Evolutionary conservation across 2,888 invertebrate genomes (phyloP).

Genomic region (Halictus ligatus): DNA sequence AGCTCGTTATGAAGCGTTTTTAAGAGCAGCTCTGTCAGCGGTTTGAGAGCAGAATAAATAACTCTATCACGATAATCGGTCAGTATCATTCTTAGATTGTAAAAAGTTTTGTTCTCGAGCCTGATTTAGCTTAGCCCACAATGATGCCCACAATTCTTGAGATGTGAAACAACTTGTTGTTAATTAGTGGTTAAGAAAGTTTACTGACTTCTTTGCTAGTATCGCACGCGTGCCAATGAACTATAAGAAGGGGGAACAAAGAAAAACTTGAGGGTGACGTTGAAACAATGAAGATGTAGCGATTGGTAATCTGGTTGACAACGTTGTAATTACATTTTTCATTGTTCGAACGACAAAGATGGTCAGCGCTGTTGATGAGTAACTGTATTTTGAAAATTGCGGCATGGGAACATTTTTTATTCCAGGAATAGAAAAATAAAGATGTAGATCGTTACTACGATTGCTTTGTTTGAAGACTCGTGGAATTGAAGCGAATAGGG

Average conservation of each 20-base stretch:
- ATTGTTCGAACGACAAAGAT: not conserved
- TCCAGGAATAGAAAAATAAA: not conserved
- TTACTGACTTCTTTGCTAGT: not conserved
- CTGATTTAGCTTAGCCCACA: too few relatives aligned
- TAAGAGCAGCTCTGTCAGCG: not conserved
- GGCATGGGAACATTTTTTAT: not conserved
- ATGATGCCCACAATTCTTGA: not conserved
- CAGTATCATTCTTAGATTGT: not conserved
- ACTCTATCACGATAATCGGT: not conserved
- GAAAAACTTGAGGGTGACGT: not conserved
- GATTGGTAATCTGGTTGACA: constrained; percentile 1
- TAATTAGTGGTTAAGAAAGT: not conserved
- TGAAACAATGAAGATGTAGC: not conserved
- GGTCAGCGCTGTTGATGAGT: not conserved
- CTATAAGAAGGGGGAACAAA: not conserved
- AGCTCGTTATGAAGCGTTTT: too few relatives aligned
- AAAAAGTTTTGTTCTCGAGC: not conserved
- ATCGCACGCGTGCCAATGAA: not conserved
- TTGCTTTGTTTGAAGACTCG: not conserved
- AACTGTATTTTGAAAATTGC: not conserved
- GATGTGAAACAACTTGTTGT: not conserved
- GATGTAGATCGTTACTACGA: not conserved
- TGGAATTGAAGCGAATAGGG: not conserved
- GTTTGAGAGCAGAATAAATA: not conserved
- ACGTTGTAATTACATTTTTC: not conserved